A percentile compares a stretch with the other conserved stretches of the same genome.
These are phyloP conservation scores for Valencia hispanica DNA, from an alignment of 2,797 vertebrate species.

Conservation along the genomic window DNA sequence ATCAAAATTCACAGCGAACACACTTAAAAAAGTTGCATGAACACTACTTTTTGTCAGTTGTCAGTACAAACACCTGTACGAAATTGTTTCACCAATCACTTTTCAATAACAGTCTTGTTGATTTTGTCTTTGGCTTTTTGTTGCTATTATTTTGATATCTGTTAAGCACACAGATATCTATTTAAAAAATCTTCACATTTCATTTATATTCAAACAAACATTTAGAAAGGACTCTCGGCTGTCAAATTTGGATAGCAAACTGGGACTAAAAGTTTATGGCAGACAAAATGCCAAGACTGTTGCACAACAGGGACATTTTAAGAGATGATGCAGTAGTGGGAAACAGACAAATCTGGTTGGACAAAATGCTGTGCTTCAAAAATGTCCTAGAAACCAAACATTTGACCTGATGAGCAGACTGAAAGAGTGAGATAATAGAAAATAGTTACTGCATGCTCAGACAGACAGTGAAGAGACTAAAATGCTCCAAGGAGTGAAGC, in stretches of 20 bases:
- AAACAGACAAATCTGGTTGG: slow-evolving; percentile 7
- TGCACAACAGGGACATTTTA: slow-evolving; percentile 1
- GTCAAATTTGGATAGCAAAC: neutral
- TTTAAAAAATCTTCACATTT: too few species aligned
- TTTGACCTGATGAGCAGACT: slow-evolving; percentile 13
- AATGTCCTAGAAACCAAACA: slow-evolving; percentile 27
- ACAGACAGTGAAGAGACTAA: slow-evolving; percentile 22
- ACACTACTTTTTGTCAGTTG: neutral
- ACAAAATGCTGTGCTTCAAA: slow-evolving; percentile 40
- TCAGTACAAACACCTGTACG: neutral
- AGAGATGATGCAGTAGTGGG: slow-evolving; percentile 6
- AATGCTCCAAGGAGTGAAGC: slow-evolving; percentile 19
- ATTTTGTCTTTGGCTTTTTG: neutral
- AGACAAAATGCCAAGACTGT: neutral
- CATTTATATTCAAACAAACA: neutral
- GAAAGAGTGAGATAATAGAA: slow-evolving; percentile 10
- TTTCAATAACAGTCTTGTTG: neutral
- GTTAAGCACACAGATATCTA: neutral
- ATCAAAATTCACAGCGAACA: neutral
- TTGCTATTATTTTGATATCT: neutral
- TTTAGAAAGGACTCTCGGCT: neutral
- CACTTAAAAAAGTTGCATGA: neutral
- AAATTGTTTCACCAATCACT: neutral
- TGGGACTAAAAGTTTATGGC: neutral
- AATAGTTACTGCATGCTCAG: slow-evolving; percentile 4